Base-by-base conservation (phyloP, 1,140 invertebrate genomes). In the Psix sp. region DNA sequence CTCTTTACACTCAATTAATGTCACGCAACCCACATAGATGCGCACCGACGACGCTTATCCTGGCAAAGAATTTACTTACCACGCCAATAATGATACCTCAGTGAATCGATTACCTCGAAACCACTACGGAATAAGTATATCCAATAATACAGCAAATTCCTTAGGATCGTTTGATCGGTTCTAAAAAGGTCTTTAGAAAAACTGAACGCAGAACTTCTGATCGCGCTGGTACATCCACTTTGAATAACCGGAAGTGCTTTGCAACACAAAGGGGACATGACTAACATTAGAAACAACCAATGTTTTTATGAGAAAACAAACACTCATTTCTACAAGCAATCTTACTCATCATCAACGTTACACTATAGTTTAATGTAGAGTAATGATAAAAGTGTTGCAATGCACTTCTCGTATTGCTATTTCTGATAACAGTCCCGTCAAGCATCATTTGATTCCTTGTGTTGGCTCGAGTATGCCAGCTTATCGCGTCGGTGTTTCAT, bases 1-100 rank as follows among this genome's bases (percentile, higher is more conserved):
- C 38, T 72, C 59, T 66, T 60, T 60, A 56, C 46, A 54, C 21
- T 60, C 60, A 57, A 73, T 73, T 65, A 73, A 73, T 65, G 42
- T 52, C 59, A 65, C 26, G 46, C 60, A 36, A 65, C 35, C 35
- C 46, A 52, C 59, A 52, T 42, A 54, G 48, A 70, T 54, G 42
- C n/a, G n/a, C n/a, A n/a, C n/a, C n/a, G n/a, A n/a, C n/a, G n/a
- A n/a, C n/a, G n/a, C n/a, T n/a, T n/a, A n/a, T n/a, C n/a, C n/a
- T n/a, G n/a, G n/a, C n/a, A n/a, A n/a, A n/a, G 38, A 54, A 54
- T 60, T 54, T 3, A 26, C 18, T n/a, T n/a, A n/a, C n/a, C n/a
- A n/a, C n/a, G n/a, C n/a, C n/a, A n/a, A n/a, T n/a, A n/a, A n/a
- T n/a, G n/a, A n/a, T n/a, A n/a, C n/a, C n/a, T n/a, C n/a, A n/a